Conservation (phyloP, 1,140 invertebrate species). For the Drosophila sulfurigaster region DNA sequence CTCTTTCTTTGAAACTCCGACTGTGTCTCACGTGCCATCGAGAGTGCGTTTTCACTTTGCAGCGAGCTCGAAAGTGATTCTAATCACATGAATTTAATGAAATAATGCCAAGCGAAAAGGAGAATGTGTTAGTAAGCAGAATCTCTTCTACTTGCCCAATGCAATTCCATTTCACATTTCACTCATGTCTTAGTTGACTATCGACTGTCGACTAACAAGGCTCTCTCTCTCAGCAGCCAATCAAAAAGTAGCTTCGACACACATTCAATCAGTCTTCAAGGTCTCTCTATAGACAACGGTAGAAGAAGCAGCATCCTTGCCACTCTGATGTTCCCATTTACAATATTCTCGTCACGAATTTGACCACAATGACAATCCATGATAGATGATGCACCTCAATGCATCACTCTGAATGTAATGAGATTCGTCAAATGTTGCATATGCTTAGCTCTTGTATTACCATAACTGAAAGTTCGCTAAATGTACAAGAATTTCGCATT, state of each 20-base stretch:
- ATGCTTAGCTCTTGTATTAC: constrained; percentile 18
- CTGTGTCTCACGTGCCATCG: constrained; percentile 74
- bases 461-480: constrained; percentile 60
- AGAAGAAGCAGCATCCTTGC: constrained; percentile 52
- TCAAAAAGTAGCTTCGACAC: constrained; percentile 66
- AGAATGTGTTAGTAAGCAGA: constrained; percentile 54
- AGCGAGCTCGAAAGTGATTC: constrained; percentile 74
- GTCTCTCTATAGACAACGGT: constrained; percentile 32
- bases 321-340: constrained; percentile 41
- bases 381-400: constrained; percentile 52
- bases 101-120: constrained; percentile 65
- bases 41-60: constrained; percentile 74
- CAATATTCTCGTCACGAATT: constrained; percentile 70
- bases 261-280: constrained; percentile 57
- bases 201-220: constrained; percentile 57
- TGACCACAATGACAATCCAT: constrained; percentile 57
- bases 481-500: constrained; percentile 31
- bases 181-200: constrained; percentile 57
- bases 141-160: constrained; percentile 16
- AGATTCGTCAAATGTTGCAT: constrained; percentile 35
- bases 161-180: constrained; percentile 49
- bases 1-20: constrained; percentile 21
- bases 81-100: constrained; percentile 73
- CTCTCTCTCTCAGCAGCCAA: constrained; percentile 49
- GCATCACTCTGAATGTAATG: constrained; percentile 53